These are phyloP conservation scores for Rhopalosiphum padi DNA, from an alignment of 1,140 invertebrate species.

Conservation along the genomic window DNA sequence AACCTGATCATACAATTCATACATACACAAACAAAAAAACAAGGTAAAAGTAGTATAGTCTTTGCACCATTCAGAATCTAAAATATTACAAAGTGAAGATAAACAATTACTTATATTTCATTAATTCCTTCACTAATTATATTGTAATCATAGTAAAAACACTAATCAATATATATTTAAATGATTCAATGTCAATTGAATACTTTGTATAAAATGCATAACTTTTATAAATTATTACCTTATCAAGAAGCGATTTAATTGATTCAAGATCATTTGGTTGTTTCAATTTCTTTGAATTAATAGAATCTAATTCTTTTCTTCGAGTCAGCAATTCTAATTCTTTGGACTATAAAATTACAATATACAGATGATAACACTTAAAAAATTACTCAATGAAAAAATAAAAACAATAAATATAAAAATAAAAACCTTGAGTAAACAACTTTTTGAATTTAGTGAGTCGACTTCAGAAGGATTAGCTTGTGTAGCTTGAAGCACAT, in stretches of 20 bases:
- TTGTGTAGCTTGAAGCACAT: slow-evolving; percentile 68
- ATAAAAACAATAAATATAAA: not conserved
- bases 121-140: not conserved
- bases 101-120: not conserved
- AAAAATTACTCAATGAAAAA: not conserved
- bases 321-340: slow-evolving; percentile 72
- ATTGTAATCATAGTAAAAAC: not conserved
- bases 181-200: not conserved
- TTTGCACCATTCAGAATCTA: not conserved
- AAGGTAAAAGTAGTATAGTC: not conserved
- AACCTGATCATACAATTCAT: too few species aligned
- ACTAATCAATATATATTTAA: not conserved
- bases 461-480: slow-evolving; percentile 74
- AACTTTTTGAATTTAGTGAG: slow-evolving; percentile 70
- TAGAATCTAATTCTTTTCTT: slow-evolving; percentile 68
- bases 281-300: slow-evolving; percentile 65
- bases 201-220: not conserved
- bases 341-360: slow-evolving; percentile 68
- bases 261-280: slow-evolving; percentile 64
- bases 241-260: slow-evolving; percentile 66
- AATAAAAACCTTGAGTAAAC: slow-evolving; percentile 70
- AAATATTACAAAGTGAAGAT: not conserved
- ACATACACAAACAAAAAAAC: too few species aligned
- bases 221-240: slow-evolving; percentile 63
- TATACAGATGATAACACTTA: slow-evolving; percentile 39